Evolutionary conservation across 2,113 vertebrate species (phyloP), one percentile per base, ranked within the genome.

Genomic region (Plecturocebus donacophilus): DNA sequence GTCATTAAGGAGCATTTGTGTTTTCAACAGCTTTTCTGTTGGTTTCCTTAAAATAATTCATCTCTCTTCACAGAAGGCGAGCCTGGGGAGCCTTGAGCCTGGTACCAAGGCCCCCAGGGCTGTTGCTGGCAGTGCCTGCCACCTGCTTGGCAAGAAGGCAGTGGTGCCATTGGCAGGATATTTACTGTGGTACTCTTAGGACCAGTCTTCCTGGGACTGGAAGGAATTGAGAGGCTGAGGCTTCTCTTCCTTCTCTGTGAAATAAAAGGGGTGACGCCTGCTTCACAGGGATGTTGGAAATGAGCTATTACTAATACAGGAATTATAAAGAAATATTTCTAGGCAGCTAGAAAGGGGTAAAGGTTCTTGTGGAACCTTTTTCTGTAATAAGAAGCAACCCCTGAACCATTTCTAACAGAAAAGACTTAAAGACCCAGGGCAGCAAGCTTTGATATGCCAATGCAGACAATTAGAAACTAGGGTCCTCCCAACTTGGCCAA

Each of bases 21-120:
- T 97, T 87, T 82, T 79, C 88, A 94, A 96, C 80, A 83, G 77
- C 56, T 79, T 90, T 83, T 90, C 81, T 58, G 49, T 86, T 76
- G 84, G 16, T 30, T 77, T 96, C 92, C 96, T 97, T 95, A 94
- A 96, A 96, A 95, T 88, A 96, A 94, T 79, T 95, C 71, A 70
- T 94, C 79, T 10, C 23, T 87, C 84, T 92, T 93, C 45, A 38
- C 56, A 8, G 23, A 61, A 84, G 66, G 76, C 20, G 38, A 61
- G 76, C 76, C 87, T 71, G 83, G 83, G 88, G 95, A 93, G 25
- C 19, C 58, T 56, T 40, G 81, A 93, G 88, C 81, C 56, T 27
- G 85, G 5, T 25, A 58, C 90, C 70, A 19, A 40, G 56, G 27
- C 66, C 47, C 88, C 54, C 5, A 5, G 56, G 79, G n/a, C 68